A percentile compares a stretch with the other conserved stretches of the same genome.
Conservation (phyloP, 2,888 invertebrate species). For the Pemphredon lugubris region DNA sequence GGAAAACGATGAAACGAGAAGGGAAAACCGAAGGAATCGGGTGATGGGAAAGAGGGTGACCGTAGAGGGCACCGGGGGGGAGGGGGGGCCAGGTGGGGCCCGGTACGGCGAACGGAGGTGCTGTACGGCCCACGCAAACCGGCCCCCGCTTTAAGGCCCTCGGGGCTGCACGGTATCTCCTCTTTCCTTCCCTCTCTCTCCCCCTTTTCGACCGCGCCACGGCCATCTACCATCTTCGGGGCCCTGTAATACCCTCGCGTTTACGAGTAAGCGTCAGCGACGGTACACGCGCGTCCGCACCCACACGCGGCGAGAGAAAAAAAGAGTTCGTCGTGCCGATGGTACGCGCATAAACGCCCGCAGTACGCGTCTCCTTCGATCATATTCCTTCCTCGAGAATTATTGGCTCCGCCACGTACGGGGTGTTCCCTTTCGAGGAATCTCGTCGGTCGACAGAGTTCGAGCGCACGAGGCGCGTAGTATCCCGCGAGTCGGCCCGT, state of each 20-base stretch:
- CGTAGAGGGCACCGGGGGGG: constrained; percentile 29
- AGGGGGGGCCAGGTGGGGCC: constrained; percentile 59
- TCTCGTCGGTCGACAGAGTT: constrained; percentile 1
- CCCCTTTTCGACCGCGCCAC: constrained; percentile 12
- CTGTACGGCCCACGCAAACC: constrained; percentile 75
- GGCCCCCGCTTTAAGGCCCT: constrained; percentile 68
- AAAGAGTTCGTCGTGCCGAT: constrained; percentile 49
- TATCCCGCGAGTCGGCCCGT: too few species aligned
- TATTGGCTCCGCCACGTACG: constrained; percentile 69
- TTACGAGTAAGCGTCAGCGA: constrained; percentile 69
- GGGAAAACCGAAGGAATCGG: constrained; percentile 22
- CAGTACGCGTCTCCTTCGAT: constrained; percentile 74
- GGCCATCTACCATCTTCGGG: constrained; percentile 70
- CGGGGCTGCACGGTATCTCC: constrained; percentile 51
- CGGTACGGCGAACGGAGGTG: constrained; percentile 71
- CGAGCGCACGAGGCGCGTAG: background rate
- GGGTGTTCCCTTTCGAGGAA: constrained; percentile 50
- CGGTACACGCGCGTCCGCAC: constrained; percentile 43
- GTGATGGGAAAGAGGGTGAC: constrained; percentile 39
- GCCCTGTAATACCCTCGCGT: constrained; percentile 70
- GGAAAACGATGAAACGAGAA: constrained; percentile 1
- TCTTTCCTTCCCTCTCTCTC: constrained; percentile 28
- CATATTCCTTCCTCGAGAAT: constrained; percentile 72
- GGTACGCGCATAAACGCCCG: constrained; percentile 60
- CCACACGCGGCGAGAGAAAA: constrained; percentile 16